A percentile compares a stretch with the other conserved stretches of the same genome.
phyloP scores from a whole-genome alignment of 2,113 vertebrate genomes.

The Carassius gibelio region DNA sequence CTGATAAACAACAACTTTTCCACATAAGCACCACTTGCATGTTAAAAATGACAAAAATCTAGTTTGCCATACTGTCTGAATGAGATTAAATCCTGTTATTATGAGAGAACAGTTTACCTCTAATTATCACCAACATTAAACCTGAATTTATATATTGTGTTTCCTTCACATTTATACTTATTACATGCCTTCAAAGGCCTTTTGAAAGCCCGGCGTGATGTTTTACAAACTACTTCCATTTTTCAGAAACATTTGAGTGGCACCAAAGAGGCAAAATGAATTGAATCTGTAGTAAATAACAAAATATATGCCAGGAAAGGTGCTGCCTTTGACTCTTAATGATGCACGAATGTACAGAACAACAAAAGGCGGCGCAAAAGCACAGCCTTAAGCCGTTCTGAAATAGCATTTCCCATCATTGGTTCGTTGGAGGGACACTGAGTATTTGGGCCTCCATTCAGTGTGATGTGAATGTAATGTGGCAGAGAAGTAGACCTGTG shows the following conservation, averaged over 20 bases:
- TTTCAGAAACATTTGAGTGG: neutral
- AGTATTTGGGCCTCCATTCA: constrained; percentile 12
- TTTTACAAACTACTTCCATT: constrained; percentile 26
- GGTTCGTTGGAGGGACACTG: constrained; percentile 39
- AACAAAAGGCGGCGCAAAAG: constrained; percentile 39
- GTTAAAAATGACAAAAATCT: neutral
- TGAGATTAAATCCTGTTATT: neutral
- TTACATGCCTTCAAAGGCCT: neutral
- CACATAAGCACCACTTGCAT: neutral
- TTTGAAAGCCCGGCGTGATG: neutral
- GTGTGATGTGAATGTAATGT: constrained; percentile 31
- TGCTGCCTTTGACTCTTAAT: constrained; percentile 49
- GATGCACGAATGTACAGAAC: constrained; percentile 38
- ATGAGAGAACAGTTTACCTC: neutral
- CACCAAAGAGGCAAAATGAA: constrained; percentile 44
- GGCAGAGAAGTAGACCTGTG: constrained; percentile 31
- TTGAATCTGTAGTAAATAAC: constrained; percentile 37
- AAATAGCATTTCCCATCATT: constrained; percentile 52
- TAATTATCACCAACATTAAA: neutral
- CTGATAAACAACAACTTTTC: neutral
- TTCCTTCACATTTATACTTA: neutral
- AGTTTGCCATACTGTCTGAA: neutral
- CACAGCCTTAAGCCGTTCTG: constrained; percentile 36
- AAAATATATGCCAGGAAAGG: constrained; percentile 43
- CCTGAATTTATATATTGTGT: neutral